Conservation (phyloP, 1,140 invertebrate species). For the Caenorhabditis remanei region DNA sequence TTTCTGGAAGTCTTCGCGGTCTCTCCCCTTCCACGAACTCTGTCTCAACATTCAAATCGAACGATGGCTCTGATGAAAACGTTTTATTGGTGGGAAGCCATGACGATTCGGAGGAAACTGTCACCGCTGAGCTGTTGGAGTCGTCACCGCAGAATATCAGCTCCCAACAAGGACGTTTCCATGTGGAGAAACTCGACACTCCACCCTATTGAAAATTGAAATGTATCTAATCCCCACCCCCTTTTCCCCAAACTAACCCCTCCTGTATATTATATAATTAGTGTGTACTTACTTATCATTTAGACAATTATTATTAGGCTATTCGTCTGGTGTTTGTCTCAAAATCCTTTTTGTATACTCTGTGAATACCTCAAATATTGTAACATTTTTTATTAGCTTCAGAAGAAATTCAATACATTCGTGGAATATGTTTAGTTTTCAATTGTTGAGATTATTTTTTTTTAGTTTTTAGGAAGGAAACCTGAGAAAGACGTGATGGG, state of each 20-base stretch:
- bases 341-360: neutral
- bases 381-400: neutral
- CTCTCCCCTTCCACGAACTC: neutral
- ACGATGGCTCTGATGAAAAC: neutral
- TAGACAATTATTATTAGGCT: neutral
- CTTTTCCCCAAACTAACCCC: neutral
- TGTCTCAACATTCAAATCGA: constrained; percentile 4
- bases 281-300: constrained; percentile 1
- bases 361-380: constrained; percentile 8
- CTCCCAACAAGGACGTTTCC: constrained; percentile 11
- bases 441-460: no score
- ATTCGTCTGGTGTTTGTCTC: neutral
- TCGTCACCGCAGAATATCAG: no score
- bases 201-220: neutral
- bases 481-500: no score
- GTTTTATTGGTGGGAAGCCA: neutral
- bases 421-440: neutral
- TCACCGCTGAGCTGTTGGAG: neutral
- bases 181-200: constrained; percentile 8
- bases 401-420: constrained; percentile 21
- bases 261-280: neutral
- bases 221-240: neutral
- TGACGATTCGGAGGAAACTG: neutral
- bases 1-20: neutral
- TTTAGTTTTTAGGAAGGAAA: no score